Evolutionary conservation across 2,113 vertebrate genomes (phyloP).

Genomic region (Macrotus californicus): DNA sequence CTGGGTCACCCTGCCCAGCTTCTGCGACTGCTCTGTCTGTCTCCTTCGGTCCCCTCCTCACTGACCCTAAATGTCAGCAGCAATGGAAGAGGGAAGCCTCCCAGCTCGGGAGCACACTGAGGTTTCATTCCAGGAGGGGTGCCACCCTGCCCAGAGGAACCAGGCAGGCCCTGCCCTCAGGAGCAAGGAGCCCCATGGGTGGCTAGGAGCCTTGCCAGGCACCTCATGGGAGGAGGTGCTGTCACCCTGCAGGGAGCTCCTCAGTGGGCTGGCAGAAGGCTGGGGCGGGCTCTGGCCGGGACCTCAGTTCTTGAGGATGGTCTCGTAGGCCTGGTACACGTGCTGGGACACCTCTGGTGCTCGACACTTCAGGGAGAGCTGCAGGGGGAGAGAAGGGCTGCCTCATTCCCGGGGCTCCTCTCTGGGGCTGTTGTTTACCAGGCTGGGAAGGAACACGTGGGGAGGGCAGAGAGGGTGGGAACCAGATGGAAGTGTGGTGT

Average conservation of each 20-base stretch:
- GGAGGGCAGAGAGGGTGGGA: not conserved
- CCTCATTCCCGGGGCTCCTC: not conserved
- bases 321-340: conserved; percentile 92
- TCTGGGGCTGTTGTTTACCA: not conserved
- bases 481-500: not conserved
- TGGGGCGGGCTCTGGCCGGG: not conserved
- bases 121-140: not conserved
- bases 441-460: not conserved
- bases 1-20: not conserved
- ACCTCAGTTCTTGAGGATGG: conserved; percentile 93
- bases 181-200: not conserved
- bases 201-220: not conserved
- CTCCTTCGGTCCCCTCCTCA: not conserved
- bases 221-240: not conserved
- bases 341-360: conserved; percentile 92
- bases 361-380: conserved; percentile 95
- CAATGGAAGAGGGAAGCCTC: not conserved
- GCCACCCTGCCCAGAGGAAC: not conserved
- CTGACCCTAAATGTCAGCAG: conserved; percentile 26
- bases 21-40: not conserved
- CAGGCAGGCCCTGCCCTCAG: not conserved
- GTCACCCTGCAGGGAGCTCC: not conserved
- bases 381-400: conserved; percentile 23
- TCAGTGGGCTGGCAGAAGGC: not conserved
- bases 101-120: not conserved